These are phyloP conservation scores for Strigamia transsilvanica DNA, from an alignment of 2,888 invertebrate species.

Conservation along the genomic window DNA sequence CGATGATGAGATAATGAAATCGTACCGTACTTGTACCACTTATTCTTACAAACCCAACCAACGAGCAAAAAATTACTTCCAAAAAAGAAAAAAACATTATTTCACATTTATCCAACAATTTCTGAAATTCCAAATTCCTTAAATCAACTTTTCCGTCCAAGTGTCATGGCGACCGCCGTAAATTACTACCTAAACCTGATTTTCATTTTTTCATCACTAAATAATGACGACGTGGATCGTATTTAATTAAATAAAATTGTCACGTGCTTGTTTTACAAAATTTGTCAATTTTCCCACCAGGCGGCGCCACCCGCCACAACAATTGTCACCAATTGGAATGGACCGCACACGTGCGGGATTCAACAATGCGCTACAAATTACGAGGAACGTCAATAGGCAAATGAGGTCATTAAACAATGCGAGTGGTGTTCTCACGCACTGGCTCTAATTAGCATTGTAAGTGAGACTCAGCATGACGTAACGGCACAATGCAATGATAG, in stretches of 20 bases:
- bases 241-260: too few species aligned
- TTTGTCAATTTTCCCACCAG: neutral
- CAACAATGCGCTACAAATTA: constrained; percentile 19
- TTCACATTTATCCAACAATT: too few species aligned
- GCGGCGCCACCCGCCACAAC: neutral
- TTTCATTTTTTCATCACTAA: too few species aligned
- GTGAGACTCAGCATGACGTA: constrained; percentile 19
- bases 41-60: too few species aligned
- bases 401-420: constrained; percentile 23
- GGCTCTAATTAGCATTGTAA: neutral
- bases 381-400: constrained; percentile 10
- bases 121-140: too few species aligned
- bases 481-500: neutral
- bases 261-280: too few species aligned
- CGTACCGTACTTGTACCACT: neutral
- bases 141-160: too few species aligned
- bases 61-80: too few species aligned
- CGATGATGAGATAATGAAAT: constrained; percentile 8
- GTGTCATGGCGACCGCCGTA: too few species aligned
- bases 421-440: constrained; percentile 3
- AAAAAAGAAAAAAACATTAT: too few species aligned
- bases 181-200: too few species aligned
- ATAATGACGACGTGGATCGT: too few species aligned
- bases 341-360: neutral
- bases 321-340: neutral